Evolutionary conservation across 2,888 invertebrate species (phyloP).

Genomic region (Horisme vitalbata): DNA sequence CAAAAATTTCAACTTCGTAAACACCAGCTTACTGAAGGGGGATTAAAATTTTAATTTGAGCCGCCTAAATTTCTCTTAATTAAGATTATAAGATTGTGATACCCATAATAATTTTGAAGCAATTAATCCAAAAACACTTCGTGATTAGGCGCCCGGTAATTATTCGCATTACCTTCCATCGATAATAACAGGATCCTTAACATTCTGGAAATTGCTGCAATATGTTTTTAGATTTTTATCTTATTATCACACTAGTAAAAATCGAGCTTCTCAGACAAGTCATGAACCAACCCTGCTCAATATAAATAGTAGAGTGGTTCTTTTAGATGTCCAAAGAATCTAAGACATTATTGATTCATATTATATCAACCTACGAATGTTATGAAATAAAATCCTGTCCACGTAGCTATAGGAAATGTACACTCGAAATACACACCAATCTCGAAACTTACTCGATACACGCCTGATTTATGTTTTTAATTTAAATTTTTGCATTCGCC

Average conservation of each 20-base stretch:
- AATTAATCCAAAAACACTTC: slow-evolving; percentile 74
- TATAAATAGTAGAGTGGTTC: too few relatives aligned
- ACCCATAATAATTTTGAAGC: slow-evolving; percentile 75
- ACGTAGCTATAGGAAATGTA: slow-evolving; percentile 42
- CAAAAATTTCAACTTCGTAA: slow-evolving; percentile 54
- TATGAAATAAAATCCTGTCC: slow-evolving; percentile 19
- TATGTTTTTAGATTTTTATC: slow-evolving; percentile 1
- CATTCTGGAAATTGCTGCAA: slow-evolving; percentile 4
- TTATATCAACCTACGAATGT: slow-evolving; percentile 13
- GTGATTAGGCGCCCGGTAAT: slow-evolving; percentile 57
- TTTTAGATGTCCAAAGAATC: too few relatives aligned
- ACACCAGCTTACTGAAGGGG: slow-evolving; percentile 47
- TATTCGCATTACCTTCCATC: slow-evolving; percentile 55
- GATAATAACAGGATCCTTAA: slow-evolving; percentile 12
- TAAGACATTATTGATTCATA: too few relatives aligned
- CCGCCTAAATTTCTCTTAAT: slow-evolving; percentile 73
- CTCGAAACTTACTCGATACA: slow-evolving; percentile 80
- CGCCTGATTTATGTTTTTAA: slow-evolving; percentile 83
- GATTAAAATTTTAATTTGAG: slow-evolving; percentile 76
- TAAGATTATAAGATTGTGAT: slow-evolving; percentile 80
- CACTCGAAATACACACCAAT: slow-evolving; percentile 76
- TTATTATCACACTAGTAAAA: neutral
- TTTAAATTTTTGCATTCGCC: slow-evolving; percentile 84
- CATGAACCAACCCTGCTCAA: too few relatives aligned
- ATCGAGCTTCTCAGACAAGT: too few relatives aligned